Evolutionary conservation across 2,888 invertebrate species (phyloP), one percentile per base, ranked within the genome.

Genomic region (Ormia ochracea): DNA sequence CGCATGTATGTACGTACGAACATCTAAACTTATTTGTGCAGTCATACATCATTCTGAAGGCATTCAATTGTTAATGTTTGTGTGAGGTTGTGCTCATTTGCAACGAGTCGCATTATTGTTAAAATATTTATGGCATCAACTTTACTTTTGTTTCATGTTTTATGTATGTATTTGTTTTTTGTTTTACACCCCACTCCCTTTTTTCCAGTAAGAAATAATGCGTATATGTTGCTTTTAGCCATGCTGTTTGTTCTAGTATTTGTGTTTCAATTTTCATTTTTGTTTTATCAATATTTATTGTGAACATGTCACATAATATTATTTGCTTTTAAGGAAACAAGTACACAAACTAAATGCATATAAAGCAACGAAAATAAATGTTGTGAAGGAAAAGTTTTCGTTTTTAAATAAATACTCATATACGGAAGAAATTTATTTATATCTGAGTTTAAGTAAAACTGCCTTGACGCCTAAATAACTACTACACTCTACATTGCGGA

Each of bases 261-360:
- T 70, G 31, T 54, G 19, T 63, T 59, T 52, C 54, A 68, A 63
- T 74, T 74, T 69, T 58, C 72, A 66, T 54, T 76, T 72, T 48
- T 54, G 59, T 68, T 76, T 80, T 76, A 80, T 80, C 80, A 80
- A 80, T 72, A 76, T 80, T 80, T 76, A 80, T 76, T 66, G 72
- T 56, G 48, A 26, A 59, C 61, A 63, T 80, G 80, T 76, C 80
- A 80, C 76, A 76, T 56, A 76, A 75, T 70, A 70, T 75, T 72
- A 65, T 74, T 65, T 69, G 63, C 69, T 69, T 43, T 69, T 74
- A 65, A 61, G 41, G 28, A 36, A 36, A 58, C 58, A 41, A 56
- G 50, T 54, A 33, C 38, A 58, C 17, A 61, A 73, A 78, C 72
- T 56, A 58, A 74, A 74, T 31, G 54, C 36, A 72, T 65, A 59